phyloP scores from a whole-genome alignment of 2,113 vertebrate species.

The Perccottus glenii region DNA sequence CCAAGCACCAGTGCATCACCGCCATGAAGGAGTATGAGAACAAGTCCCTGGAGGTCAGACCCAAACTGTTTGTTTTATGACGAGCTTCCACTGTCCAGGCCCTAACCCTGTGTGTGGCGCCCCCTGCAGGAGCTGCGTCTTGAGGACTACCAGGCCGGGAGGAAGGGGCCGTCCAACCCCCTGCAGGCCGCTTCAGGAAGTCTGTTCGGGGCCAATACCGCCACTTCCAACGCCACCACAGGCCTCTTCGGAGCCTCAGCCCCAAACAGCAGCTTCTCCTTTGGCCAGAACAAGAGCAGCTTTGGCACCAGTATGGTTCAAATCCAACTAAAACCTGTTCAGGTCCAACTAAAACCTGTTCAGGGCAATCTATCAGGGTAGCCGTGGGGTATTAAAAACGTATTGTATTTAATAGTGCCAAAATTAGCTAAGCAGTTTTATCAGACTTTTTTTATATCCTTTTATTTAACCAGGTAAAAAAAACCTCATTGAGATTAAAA shows the following conservation, averaged over 20 bases:
- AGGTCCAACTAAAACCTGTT: background rate
- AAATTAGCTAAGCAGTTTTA: no score
- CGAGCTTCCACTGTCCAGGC: no score
- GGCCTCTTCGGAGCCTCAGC: conserved; percentile 90
- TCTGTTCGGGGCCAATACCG: conserved; percentile 85
- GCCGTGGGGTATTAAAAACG: no score
- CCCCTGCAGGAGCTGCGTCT: conserved; percentile 76
- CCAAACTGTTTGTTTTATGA: no score
- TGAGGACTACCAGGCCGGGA: conserved; percentile 94
- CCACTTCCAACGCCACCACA: conserved; percentile 84
- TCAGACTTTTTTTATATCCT: no score
- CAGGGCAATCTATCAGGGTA: background rate
- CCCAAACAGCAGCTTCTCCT: conserved; percentile 87
- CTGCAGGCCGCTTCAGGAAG: conserved; percentile 80
- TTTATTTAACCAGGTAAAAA: no score
- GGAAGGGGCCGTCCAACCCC: conserved; percentile 91
- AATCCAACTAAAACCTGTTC: background rate
- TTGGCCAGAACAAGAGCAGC: conserved; percentile 87
- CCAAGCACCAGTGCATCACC: conserved; percentile 98
- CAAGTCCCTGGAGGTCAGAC: conserved; percentile 73
- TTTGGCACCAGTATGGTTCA: conserved; percentile 85
- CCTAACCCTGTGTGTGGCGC: background rate
- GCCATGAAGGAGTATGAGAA: conserved; percentile 99
- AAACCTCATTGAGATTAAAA: no score
- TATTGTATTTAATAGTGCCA: no score